Evolutionary conservation across 2,888 invertebrate species (phyloP), one percentile per base, ranked within the genome.

Genomic region (Venustoraphidia nigricollis): DNA sequence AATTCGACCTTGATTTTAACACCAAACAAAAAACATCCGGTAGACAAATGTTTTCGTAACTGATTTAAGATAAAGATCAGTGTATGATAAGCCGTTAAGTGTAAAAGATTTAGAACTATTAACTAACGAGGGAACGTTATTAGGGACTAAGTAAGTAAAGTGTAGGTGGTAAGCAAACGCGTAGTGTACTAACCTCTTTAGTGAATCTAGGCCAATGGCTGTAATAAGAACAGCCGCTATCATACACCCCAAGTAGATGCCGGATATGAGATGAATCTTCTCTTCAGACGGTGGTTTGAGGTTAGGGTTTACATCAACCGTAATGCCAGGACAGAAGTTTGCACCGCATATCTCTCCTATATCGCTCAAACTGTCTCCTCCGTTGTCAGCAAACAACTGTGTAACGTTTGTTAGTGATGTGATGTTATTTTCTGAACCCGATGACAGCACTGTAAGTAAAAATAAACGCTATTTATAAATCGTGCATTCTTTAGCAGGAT

Each of bases 231-330:
- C 79, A 0, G 92, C 92, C 0, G 71, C 62, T 0, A 80, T 67
- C 75, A 91, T 89, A 59, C 89, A 91, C 0, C 74, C 77, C 8
- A 92, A 68, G 65, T 87, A 93, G 52, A 90, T 84, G 10, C 86
- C 83, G 9, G 84, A 78, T 51, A 92, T 80, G 48, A 83, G 69
- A 59, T 85, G 81, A 49, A 91, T 83, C 69, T 88, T 82, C 40
- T 75, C 67, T 0, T 76, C 66, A 1, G 82, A 75, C 0, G 91
- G 91, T 9, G 82, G 80, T 50, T 75, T 70, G 46, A 90, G 66
- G 61, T 85, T 85, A 0, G 78, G 74, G 61, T 83, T 83, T 5
- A 67, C 72, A 66, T 71, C 68, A 10, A 70, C 70, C 6, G 62
- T 58, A 1, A 73, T 64, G 17, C 75, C 76, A 0, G 77, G 76